phyloP scores from a whole-genome alignment of 2,113 vertebrate genomes.

The Leucoraja erinaceus region DNA sequence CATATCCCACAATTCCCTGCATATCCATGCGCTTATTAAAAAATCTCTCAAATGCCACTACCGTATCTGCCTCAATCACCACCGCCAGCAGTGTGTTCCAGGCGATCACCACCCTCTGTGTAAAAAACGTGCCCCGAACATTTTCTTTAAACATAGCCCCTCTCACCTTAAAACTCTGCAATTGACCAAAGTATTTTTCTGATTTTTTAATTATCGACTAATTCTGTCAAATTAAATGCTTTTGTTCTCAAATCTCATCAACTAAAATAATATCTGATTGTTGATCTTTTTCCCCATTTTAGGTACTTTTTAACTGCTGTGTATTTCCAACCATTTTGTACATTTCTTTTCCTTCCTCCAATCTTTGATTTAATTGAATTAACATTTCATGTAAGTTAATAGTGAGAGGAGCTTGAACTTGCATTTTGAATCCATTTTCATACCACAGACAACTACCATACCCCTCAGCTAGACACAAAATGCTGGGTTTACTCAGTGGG shows the following conservation, averaged over 20 bases:
- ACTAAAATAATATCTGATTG: not conserved
- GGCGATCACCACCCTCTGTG: too few relatives aligned
- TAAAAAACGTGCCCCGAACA: too few relatives aligned
- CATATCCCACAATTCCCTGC: too few relatives aligned
- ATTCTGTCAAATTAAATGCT: not conserved
- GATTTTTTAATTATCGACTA: not conserved
- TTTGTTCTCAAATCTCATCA: not conserved
- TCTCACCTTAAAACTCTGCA: too few relatives aligned
- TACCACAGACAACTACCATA: not conserved
- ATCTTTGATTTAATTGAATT: not conserved
- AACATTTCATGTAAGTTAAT: not conserved
- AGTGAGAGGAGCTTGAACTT: not conserved
- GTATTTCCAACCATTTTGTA: not conserved
- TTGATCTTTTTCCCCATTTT: not conserved
- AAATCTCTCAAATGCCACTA: too few relatives aligned
- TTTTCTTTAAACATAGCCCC: too few relatives aligned
- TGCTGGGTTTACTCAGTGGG: too few relatives aligned
- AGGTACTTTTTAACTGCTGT: not conserved
- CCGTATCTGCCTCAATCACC: too few relatives aligned
- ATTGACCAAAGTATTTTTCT: not conserved
- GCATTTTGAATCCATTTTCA: not conserved
- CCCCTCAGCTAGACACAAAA: not conserved
- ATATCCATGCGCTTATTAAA: too few relatives aligned
- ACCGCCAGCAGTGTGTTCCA: too few relatives aligned
- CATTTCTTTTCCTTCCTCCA: not conserved